Evolutionary conservation across 1,140 invertebrate species (phyloP), one percentile per base, ranked within the genome.

Genomic region (Drosophila grimshawi): DNA sequence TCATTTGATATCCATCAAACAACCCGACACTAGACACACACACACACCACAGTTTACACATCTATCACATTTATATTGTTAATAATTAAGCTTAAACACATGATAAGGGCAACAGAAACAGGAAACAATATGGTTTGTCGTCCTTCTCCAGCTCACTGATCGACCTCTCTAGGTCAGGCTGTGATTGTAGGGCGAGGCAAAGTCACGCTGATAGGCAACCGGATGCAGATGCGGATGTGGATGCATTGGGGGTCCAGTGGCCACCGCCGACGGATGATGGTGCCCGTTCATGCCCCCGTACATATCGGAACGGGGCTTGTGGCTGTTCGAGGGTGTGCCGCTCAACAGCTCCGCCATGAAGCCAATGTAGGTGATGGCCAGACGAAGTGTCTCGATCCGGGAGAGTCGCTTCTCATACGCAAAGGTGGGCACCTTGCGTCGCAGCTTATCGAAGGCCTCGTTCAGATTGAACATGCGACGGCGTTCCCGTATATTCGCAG

Each of bases 361-460:
- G 39, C 97, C 96, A 77, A 99, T 99, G 93, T 99, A 99, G 6
- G 98, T 99, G 78, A 99, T 99, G 5, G 99, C 98, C 80, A 99
- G 93, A 0, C 98, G 95, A 1, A 99, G 94, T 0, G 99, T 99
- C 93, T 99, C 99, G 81, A 99, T 99, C 85, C 99, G 97, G 0
- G 98, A 99, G 0, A 99, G 94, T 0, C 99, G 95, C 92, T 99
- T 99, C 92, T 99, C 99, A 89, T 99, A 99, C 0, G 99, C 98
- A 92, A 99, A 99, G 1, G 99, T 99, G 29, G 99, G 99, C 7
- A 99, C 98, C 94, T 98, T 98, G 79, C 97, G 94, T 7, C 97
- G 93, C 32, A 98, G 93, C 91, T 97, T 97, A 88, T 99, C 98
- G 90, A 99, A 99, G 3, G 98, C 98, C 91, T 98, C 98, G 92